Evolutionary conservation across 1,140 invertebrate genomes (phyloP).

Genomic region (Phthorimaea operculella): DNA sequence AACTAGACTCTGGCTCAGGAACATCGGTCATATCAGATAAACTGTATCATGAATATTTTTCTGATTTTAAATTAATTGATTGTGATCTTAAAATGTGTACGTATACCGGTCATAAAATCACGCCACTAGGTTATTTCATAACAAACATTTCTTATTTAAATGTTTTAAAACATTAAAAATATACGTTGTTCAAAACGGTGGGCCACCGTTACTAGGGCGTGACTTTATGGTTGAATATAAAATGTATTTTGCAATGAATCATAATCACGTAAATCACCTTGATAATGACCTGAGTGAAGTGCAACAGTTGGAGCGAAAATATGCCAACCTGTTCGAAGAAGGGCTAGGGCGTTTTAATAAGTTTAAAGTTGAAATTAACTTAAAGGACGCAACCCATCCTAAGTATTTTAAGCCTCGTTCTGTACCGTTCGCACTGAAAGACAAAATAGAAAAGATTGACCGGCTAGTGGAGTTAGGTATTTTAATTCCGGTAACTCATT

Average conservation of each 20-base stretch:
- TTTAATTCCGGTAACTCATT: background rate
- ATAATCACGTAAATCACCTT: background rate
- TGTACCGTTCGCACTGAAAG: background rate
- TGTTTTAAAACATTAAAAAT: background rate
- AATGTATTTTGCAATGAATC: background rate
- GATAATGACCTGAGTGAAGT: background rate
- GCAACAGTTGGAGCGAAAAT: background rate
- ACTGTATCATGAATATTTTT: conserved; percentile 1
- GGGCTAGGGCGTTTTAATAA: conserved; percentile 2
- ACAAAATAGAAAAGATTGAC: background rate
- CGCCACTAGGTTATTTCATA: background rate
- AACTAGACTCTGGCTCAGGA: conserved; percentile 4
- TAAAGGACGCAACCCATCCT: background rate
- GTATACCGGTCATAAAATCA: conserved; percentile 4
- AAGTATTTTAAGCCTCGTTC: conserved; percentile 2
- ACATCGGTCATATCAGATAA: conserved; percentile 3
- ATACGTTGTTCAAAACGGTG: background rate
- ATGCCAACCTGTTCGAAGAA: background rate
- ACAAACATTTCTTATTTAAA: background rate
- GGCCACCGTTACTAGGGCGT: conserved; percentile 3
- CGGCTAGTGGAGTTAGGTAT: background rate
- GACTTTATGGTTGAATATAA: conserved; percentile 3
- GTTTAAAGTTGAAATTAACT: background rate
- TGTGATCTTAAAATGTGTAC: conserved; percentile 3
- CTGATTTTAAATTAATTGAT: background rate